Base-by-base conservation (phyloP, 1,140 invertebrate species). In the Eumeta japonica region DNA sequence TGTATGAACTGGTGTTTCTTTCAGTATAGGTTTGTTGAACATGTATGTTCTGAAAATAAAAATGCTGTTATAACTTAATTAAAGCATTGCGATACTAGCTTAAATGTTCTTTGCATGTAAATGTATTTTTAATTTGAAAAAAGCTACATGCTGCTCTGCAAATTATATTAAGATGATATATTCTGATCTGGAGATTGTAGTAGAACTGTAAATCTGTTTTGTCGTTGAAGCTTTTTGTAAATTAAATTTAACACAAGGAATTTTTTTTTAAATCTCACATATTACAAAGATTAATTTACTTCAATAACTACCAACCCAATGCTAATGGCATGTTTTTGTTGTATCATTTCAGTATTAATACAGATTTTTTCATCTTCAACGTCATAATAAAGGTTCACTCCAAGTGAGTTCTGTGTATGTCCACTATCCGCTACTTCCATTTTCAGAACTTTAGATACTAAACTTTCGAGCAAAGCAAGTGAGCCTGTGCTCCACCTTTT, bases 331-430 rank as follows among this genome's bases (percentile, higher is more conserved):
- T 53, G 68, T 38, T 64, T 74, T 37, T 63, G 31, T 29, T 57
- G 62, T 14, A 74, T 58, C 65, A 74, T 66, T 28, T 58, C 41
- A 3, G 45, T 45, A 38, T 74, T 71, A 24, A 70, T 45, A 34
- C 66, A 34, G 2, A 42, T 16, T 15, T 62, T 46, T 2, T 67
- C 56, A 0, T 41, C 34, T n/a, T 63, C 58, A 0, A 28, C 28
- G 16, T 49, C 52, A 27, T 68, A 55, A 35, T 57, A 61, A 0
- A 74, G 47, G 0, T 49, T 63, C 3, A 70, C 62, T 1, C 62
- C 62, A 3, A 68, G 33, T 1, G 65, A 62, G 15, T 45, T 50
- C 7, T 52, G 49, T n/a, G 39, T 53, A n/a, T 45, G 49, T 5
- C 52, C 49, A 11, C 39, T 53, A n/a, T 68, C 64, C 14, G 67